phyloP scores from a whole-genome alignment of 2,113 vertebrate species.

The Myiozetetes cayanensis region DNA sequence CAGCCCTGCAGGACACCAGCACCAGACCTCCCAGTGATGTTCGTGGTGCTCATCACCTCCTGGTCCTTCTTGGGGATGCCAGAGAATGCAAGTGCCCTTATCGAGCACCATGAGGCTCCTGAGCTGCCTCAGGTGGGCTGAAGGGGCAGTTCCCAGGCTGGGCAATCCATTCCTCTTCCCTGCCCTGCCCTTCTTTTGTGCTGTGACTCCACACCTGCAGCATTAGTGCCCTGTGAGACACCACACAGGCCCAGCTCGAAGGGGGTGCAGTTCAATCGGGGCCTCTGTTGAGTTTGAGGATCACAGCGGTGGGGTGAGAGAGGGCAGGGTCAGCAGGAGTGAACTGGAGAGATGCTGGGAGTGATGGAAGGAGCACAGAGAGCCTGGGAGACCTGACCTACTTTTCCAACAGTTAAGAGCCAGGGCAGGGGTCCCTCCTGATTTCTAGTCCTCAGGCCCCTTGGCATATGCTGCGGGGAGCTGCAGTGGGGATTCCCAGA shows the following conservation, averaged over 20 bases:
- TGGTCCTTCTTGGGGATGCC: not conserved
- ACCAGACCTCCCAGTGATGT: not conserved
- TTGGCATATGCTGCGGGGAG: not conserved
- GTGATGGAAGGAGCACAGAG: constrained; percentile 16
- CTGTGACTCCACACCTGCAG: not conserved
- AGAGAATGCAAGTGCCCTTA: not conserved
- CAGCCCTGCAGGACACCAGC: not conserved
- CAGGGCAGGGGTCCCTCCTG: not conserved
- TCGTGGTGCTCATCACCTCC: not conserved
- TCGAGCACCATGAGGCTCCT: not conserved
- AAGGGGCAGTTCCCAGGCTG: not conserved
- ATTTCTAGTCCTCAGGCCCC: constrained; percentile 10
- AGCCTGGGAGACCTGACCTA: constrained; percentile 59
- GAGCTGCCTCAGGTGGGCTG: not conserved
- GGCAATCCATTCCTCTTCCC: fast-evolving
- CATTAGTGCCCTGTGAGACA: not conserved
- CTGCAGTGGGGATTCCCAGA: not conserved
- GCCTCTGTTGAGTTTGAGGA: not conserved
- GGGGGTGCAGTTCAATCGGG: fast-evolving
- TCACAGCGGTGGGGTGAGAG: not conserved
- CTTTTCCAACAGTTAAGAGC: constrained; percentile 3
- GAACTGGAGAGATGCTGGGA: not conserved
- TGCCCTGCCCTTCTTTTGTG: not conserved
- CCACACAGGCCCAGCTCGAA: not conserved
- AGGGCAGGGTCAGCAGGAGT: not conserved